Conservation (phyloP, 2,113 vertebrate genomes). For the Petrocephalus zakoni region DNA sequence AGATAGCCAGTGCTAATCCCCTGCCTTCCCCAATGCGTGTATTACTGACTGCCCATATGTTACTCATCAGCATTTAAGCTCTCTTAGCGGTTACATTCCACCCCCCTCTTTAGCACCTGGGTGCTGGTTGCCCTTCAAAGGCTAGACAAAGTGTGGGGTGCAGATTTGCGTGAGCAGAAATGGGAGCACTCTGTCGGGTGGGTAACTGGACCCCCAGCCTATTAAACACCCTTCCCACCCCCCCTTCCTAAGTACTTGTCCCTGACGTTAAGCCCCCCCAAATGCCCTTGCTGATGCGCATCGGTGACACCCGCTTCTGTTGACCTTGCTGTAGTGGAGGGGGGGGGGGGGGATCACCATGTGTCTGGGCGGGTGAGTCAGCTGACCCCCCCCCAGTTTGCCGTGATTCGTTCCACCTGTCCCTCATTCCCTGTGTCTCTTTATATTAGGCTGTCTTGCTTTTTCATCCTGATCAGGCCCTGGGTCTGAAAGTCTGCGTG, state of each 20-base stretch:
- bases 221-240: not conserved
- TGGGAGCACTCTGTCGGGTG: not conserved
- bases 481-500: not conserved
- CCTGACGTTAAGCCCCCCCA: not conserved
- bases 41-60: not conserved
- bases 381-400: not conserved
- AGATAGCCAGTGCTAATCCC: not conserved
- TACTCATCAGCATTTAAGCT: not conserved
- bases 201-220: not conserved
- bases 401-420: slow-evolving; percentile 10
- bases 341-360: not conserved
- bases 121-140: not conserved
- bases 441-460: not conserved
- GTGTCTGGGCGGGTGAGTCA: not conserved
- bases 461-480: not conserved
- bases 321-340: not conserved
- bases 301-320: not conserved
- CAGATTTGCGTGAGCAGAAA: not conserved
- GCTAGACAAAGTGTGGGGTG: not conserved
- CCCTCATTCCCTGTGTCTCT: not conserved
- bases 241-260: not conserved
- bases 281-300: not conserved
- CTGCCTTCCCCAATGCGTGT: not conserved
- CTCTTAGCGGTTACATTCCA: not conserved
- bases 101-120: not conserved